Conservation (phyloP, 2,797 vertebrate species). For the Lutjanus campechanus region DNA sequence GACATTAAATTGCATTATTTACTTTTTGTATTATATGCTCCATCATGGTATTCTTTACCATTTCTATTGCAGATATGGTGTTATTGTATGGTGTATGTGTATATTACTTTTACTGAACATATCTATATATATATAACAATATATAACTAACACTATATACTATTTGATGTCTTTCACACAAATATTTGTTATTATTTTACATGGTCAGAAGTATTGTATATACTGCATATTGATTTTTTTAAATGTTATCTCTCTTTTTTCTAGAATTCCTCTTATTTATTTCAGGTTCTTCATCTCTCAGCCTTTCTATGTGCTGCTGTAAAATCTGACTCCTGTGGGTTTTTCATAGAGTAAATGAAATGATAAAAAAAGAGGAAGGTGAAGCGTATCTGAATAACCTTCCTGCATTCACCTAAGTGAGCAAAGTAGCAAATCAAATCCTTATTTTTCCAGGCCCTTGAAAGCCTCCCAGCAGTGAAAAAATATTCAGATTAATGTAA, state of each 20-base stretch:
- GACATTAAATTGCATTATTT: background rate
- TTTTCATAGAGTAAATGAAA: conserved; percentile 5
- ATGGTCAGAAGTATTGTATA: background rate
- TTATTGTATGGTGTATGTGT: background rate
- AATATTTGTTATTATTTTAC: background rate
- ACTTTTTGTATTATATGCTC: background rate
- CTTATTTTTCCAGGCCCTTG: background rate
- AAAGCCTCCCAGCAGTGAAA: background rate
- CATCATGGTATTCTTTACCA: background rate
- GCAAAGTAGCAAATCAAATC: background rate
- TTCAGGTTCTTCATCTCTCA: too few relatives aligned
- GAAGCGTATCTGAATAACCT: background rate
- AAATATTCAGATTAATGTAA: background rate
- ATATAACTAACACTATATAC: too few relatives aligned
- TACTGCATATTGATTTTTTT: background rate
- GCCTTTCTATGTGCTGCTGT: background rate
- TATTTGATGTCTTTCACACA: too few relatives aligned
- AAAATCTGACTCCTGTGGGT: background rate
- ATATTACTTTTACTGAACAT: background rate
- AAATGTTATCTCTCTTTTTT: background rate
- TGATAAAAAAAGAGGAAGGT: background rate
- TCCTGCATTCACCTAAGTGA: background rate
- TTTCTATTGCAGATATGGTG: background rate
- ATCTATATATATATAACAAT: too few relatives aligned
- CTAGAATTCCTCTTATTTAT: background rate